Evolutionary conservation across 2,797 vertebrate species (phyloP), one percentile per base, ranked within the genome.

Genomic region (Pitangus sulphuratus): DNA sequence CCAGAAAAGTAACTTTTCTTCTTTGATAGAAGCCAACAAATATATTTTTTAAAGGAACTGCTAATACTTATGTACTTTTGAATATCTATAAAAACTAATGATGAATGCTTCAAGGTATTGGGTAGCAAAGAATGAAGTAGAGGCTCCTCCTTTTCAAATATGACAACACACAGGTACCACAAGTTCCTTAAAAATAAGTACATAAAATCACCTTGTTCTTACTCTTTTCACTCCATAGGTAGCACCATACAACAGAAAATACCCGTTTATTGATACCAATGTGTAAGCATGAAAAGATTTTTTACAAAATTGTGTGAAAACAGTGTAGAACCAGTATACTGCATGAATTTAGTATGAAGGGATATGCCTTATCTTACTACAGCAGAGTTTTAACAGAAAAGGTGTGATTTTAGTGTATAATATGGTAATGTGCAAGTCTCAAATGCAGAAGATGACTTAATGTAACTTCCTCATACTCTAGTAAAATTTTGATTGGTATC

Each of bases 91-190:
- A 79, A 86, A 92, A 31, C 11, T 47, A 64, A 51, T 1, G 10
- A 33, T 24, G 56, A 90, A 71, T 42, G 15, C 11, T 64, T 21
- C 8, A 77, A 39, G 12, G 8, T 35, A 51, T 1, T 51, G 9
- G 14, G 9, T 14, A 79, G 33, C 54, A 93, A 57, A 78, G 12
- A 81, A 68, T 5, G 10, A 76, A 65, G 22, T 4, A 66, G 18
- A 64, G 40, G 51, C 47, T 66, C 51, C 13, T 45, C 12, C 14
- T 64, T 60, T 72, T 87, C 45, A 53, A 94, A 60, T 22, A 71
- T 0, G 8, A 44, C 37, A 60, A 28, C 3, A 78, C 0, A 2
- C 2, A 57, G 58, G 3, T 8, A 75, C 18, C 5, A 0, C 5
- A 11, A 5, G 3, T 71, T 48, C 44, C 28, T 48, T 50, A 64